Percentiles rank a stretch among this genome's conserved stretches.
phyloP scores from a whole-genome alignment of 1,140 invertebrate species.

The Hylyphantes graminicola region DNA sequence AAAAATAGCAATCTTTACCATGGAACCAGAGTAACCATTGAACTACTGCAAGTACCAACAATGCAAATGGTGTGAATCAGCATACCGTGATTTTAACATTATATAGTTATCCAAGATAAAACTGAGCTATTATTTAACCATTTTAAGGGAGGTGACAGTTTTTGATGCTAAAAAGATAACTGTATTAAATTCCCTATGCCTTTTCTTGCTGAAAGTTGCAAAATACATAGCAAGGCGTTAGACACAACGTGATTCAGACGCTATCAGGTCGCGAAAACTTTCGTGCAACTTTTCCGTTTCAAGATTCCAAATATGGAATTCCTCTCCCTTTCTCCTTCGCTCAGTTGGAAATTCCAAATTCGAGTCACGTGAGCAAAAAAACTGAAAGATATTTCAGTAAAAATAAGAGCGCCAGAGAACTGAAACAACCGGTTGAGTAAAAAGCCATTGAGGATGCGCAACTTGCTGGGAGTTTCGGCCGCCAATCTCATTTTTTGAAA shows the following conservation, averaged over 20 bases:
- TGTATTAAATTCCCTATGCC: background rate
- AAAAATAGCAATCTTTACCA: too few species aligned
- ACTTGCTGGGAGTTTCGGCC: background rate
- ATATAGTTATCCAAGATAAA: too few species aligned
- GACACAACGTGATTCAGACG: background rate
- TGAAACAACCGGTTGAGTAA: slow-evolving; percentile 38
- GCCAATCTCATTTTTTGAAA: background rate
- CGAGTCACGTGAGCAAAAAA: slow-evolving; percentile 22
- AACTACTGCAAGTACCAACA: too few species aligned
- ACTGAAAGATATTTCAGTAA: background rate
- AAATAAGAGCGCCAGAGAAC: background rate
- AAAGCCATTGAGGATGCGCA: slow-evolving; percentile 21
- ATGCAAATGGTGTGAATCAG: too few species aligned
- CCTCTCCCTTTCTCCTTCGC: background rate
- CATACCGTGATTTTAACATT: too few species aligned
- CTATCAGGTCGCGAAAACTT: background rate
- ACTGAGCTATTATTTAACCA: too few species aligned
- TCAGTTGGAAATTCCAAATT: background rate
- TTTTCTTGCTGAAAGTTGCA: background rate
- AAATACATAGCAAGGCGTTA: background rate
- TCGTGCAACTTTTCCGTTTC: background rate
- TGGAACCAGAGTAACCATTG: too few species aligned
- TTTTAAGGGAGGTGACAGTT: background rate
- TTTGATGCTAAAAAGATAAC: background rate
- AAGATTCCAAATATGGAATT: slow-evolving; percentile 38